phyloP scores from a whole-genome alignment of 2,797 vertebrate genomes.

The Acanthurus leucopareius region DNA sequence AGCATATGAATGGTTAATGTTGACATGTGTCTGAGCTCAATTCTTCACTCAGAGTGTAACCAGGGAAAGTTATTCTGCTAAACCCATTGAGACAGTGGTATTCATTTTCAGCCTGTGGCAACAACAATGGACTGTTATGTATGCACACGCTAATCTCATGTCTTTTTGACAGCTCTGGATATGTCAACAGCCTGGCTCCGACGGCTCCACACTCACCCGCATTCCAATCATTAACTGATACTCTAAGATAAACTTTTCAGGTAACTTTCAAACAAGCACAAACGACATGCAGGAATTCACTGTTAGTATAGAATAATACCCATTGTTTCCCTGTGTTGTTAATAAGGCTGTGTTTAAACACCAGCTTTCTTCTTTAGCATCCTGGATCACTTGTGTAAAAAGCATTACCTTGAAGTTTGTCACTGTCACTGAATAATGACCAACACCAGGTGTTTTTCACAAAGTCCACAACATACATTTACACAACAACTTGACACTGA shows the following conservation, averaged over 20 bases:
- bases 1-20: slow-evolving; percentile 4
- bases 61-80: slow-evolving; percentile 28
- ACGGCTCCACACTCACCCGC: not conserved
- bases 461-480: slow-evolving; percentile 1
- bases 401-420: slow-evolving; percentile 36
- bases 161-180: slow-evolving; percentile 45
- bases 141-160: slow-evolving; percentile 55
- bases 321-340: not conserved
- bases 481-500: slow-evolving; percentile 4
- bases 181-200: slow-evolving; percentile 51
- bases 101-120: slow-evolving; percentile 34
- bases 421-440: slow-evolving; percentile 26
- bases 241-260: not conserved
- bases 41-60: slow-evolving; percentile 23
- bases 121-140: slow-evolving; percentile 48
- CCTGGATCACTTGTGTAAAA: not conserved
- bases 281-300: not conserved
- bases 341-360: not conserved
- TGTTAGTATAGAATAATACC: not conserved
- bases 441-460: slow-evolving; percentile 24
- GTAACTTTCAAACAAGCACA: slow-evolving; percentile 8
- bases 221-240: slow-evolving; percentile 25
- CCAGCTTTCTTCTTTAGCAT: not conserved
- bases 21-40: slow-evolving; percentile 17
- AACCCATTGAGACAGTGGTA: slow-evolving; percentile 36